Conservation (phyloP, 2,797 vertebrate species). For the Thalassophryne amazonica region DNA sequence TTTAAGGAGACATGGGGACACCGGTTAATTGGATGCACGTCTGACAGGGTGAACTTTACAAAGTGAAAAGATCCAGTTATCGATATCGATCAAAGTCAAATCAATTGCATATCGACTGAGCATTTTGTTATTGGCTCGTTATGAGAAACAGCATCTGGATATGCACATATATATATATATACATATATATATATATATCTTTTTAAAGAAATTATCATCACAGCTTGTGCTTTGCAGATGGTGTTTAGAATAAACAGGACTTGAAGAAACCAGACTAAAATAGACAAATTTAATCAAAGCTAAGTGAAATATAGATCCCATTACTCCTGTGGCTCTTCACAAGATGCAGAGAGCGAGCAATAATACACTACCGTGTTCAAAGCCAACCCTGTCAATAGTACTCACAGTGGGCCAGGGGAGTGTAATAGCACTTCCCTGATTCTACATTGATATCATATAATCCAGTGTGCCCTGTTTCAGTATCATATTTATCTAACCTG, state of each 20-base stretch:
- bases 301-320: constrained; percentile 55
- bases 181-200: neutral
- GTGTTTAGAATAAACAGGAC: constrained; percentile 27
- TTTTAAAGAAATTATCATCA: constrained; percentile 45
- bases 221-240: constrained; percentile 25
- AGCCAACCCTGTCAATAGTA: constrained; percentile 89
- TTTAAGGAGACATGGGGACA: constrained; percentile 45
- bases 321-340: constrained; percentile 40
- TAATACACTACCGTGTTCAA: constrained; percentile 74
- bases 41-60: constrained; percentile 54
- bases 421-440: constrained; percentile 91
- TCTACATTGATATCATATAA: constrained; percentile 94
- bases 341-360: constrained; percentile 57
- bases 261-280: constrained; percentile 46
- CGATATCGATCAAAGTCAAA: constrained; percentile 32
- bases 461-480: constrained; percentile 89
- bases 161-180: no score
- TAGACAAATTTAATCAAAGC: constrained; percentile 58
- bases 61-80: constrained; percentile 51
- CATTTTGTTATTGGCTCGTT: constrained; percentile 26
- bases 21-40: constrained; percentile 72
- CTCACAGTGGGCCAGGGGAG: constrained; percentile 93
- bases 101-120: constrained; percentile 40
- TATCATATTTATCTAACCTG: constrained; percentile 99
- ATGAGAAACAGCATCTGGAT: constrained; percentile 7